A percentile compares a stretch with the other conserved stretches of the same genome.
These are phyloP conservation scores for Orchesella flavescens DNA, from an alignment of 2,888 invertebrate genomes.

Conservation along the genomic window DNA sequence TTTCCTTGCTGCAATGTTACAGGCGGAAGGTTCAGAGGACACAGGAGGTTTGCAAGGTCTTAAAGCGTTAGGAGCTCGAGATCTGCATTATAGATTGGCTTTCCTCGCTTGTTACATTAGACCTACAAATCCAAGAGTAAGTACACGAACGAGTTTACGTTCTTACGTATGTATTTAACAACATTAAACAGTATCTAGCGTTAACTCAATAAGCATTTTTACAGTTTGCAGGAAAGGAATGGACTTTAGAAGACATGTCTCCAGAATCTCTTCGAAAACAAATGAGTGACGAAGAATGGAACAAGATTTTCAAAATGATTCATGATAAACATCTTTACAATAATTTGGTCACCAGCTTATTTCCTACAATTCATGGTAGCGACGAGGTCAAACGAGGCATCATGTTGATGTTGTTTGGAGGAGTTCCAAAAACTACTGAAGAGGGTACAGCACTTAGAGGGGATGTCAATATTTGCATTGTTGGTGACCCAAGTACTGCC, in stretches of 20 bases:
- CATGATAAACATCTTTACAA: conserved; percentile 90
- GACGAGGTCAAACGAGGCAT: conserved; percentile 95
- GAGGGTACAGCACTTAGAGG: conserved; percentile 95
- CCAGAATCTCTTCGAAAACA: conserved; percentile 93
- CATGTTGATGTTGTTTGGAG: conserved; percentile 95
- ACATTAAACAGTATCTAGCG: too few species aligned
- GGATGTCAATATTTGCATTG: conserved; percentile 97
- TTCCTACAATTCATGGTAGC: conserved; percentile 97
- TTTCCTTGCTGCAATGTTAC: conserved; percentile 6
- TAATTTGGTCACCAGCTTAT: conserved; percentile 91
- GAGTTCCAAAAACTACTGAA: conserved; percentile 93
- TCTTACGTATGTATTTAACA: too few species aligned
- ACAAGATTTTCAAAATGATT: conserved; percentile 97
- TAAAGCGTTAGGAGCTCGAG: conserved; percentile 89
- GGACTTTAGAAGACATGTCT: conserved; percentile 89
- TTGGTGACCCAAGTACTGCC: conserved; percentile 99
- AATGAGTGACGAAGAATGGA: conserved; percentile 95
- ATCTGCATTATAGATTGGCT: conserved; percentile 89
- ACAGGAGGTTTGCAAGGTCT: conserved; percentile 90
- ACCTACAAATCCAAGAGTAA: conserved; percentile 85
- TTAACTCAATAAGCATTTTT: background rate
- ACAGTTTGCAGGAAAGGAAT: conserved; percentile 87
- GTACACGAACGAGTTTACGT: too few species aligned
- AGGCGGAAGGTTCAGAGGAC: conserved; percentile 79
- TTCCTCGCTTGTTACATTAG: conserved; percentile 95